phyloP scores from a whole-genome alignment of 2,888 invertebrate genomes.

The Margaritifera margaritifera region DNA sequence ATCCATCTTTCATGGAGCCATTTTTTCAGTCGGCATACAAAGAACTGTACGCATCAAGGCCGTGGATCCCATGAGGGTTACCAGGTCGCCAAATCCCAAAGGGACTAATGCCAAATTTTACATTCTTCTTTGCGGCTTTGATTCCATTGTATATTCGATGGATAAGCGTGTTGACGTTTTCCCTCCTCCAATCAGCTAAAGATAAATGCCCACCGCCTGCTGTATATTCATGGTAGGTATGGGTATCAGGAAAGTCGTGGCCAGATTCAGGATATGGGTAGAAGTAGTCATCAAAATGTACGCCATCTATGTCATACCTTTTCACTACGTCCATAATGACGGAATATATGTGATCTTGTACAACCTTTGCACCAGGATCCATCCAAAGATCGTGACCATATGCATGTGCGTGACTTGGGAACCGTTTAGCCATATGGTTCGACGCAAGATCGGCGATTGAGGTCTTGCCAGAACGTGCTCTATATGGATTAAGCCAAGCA shows the following conservation, averaged over 20 bases:
- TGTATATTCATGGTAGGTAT: constrained; percentile 57
- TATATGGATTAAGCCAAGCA: constrained; percentile 66
- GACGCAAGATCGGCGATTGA: constrained; percentile 54
- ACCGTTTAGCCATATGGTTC: constrained; percentile 61
- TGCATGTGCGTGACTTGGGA: constrained; percentile 55
- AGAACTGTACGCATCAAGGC: constrained; percentile 53
- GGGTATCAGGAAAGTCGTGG: constrained; percentile 59
- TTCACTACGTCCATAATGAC: constrained; percentile 60
- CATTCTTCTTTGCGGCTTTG: constrained; percentile 44
- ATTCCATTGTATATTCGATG: constrained; percentile 44
- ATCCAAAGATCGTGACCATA: constrained; percentile 64
- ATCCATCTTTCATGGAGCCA: constrained; percentile 66
- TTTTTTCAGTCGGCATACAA: constrained; percentile 63
- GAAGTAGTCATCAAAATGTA: constrained; percentile 70
- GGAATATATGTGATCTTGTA: constrained; percentile 51
- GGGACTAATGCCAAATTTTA: constrained; percentile 66
- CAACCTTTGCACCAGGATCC: constrained; percentile 63
- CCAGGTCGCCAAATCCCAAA: constrained; percentile 69
- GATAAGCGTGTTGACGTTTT: constrained; percentile 62
- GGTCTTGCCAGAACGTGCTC: constrained; percentile 57
- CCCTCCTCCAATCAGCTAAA: constrained; percentile 61
- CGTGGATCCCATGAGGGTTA: constrained; percentile 54
- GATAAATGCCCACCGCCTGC: constrained; percentile 52
- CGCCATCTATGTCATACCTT: constrained; percentile 66
- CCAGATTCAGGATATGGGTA: constrained; percentile 50